Base-by-base conservation (phyloP, 2,797 vertebrate genomes). In the Odontamblyopus rebecca region DNA sequence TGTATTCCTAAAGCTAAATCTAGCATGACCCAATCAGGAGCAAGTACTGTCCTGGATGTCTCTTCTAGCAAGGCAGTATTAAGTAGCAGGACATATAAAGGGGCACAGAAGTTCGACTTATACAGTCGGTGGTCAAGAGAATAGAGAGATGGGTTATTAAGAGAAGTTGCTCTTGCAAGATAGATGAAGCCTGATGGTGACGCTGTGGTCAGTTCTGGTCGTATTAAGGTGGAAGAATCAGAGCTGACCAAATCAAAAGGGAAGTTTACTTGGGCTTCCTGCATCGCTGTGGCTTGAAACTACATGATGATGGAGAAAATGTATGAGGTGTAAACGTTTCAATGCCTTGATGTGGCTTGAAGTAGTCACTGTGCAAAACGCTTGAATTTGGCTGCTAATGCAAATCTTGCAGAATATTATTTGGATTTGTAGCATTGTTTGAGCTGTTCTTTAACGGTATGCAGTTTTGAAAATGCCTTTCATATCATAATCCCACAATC, bases 401-500 rank as follows among this genome's bases (percentile, higher is more conserved):
- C 51, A 83, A 68, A 77, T 82, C 62, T 77, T 77, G 73, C 81
- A 51, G 80, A 81, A 81, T 79, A 72, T 81, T 79, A 70, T 81
- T 85, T 51, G 19, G 70, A 87, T 72, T 88, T 89, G 91, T 94
- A 93, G 93, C 93, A 93, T 87, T 84, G 72, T 85, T 85, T 88
- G 82, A 84, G 82, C 86, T 77, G 71, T 79, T 88, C 73, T 86
- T 67, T 59, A 86, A 86, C 70, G 56, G 79, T 86, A 89, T 89
- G 91, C 89, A 92, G 86, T 88, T 89, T 86, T 74, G 66, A 80
- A 85, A 89, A 78, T 81, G 85, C 74, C 86, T 85, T 90, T 90
- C 76, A 80, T 81, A 80, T 81, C 56, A 73, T 71, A 68, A 84
- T 84, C 78, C 83, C 79, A 61, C 73, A 83, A 68, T 80, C 67